Evolutionary conservation across 2,113 vertebrate genomes (phyloP).

Genomic region (Plecotus auritus): DNA sequence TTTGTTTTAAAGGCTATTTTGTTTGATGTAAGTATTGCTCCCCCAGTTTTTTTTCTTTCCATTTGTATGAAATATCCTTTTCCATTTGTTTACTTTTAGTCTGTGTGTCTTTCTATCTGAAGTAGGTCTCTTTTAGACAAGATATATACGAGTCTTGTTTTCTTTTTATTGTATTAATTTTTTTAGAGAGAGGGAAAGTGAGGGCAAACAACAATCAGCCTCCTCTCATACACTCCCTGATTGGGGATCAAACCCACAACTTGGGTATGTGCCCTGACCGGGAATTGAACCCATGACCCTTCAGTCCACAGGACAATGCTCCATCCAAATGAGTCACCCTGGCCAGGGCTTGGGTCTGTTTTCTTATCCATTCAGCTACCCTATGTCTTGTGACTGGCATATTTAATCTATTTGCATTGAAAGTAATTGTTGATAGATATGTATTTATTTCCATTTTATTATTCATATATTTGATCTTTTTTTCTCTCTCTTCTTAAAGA

Average conservation of each 20-base stretch:
- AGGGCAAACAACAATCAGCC: too few species aligned
- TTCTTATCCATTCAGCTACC: background rate
- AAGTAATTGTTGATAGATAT: background rate
- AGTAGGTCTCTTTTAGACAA: background rate
- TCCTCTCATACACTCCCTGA: too few species aligned
- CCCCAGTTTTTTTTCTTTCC: background rate
- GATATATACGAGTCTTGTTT: background rate
- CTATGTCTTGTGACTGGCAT: background rate
- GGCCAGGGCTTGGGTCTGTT: background rate
- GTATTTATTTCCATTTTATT: background rate
- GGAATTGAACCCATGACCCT: too few species aligned
- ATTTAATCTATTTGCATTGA: background rate
- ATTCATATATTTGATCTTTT: background rate
- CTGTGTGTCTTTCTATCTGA: background rate
- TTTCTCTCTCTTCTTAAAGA: background rate
- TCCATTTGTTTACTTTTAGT: background rate
- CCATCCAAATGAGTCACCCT: too few species aligned
- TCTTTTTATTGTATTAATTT: background rate
- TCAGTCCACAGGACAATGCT: too few species aligned
- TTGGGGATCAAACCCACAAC: too few species aligned
- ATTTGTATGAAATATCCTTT: background rate
- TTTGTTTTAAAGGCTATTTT: background rate
- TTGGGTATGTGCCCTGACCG: too few species aligned
- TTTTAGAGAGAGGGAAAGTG: too few species aligned
- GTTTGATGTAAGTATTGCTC: background rate